Conservation (phyloP, 2,797 vertebrate species). For the Gymnothorax reevesii region DNA sequence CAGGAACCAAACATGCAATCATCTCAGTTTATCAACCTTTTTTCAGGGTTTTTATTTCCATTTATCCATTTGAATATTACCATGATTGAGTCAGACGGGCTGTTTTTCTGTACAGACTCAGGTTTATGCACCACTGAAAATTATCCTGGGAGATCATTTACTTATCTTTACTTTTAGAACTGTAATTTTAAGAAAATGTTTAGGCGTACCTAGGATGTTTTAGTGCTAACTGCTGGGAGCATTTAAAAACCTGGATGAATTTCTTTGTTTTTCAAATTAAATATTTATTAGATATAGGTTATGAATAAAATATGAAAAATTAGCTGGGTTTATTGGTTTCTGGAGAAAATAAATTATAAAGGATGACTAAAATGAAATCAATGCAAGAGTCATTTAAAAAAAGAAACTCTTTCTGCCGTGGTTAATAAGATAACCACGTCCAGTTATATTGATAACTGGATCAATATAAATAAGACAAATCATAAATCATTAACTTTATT, state of each 20-base stretch:
- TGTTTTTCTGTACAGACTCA: not conserved
- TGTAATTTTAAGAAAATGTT: not conserved
- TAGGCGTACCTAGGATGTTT: not conserved
- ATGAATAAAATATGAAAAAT: not conserved
- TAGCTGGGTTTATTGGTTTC: not conserved
- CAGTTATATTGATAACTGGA: too few relatives aligned
- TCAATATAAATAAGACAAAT: not conserved
- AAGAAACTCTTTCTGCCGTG: constrained; percentile 9
- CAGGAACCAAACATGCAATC: not conserved
- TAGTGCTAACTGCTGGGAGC: not conserved
- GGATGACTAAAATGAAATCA: not conserved
- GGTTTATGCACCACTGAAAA: not conserved
- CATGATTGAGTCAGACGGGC: not conserved
- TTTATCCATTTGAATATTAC: not conserved
- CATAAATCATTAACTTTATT: constrained; percentile 11
- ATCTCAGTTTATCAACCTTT: too few relatives aligned
- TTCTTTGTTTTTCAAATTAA: not conserved
- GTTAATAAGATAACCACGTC: too few relatives aligned
- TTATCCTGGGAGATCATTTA: not conserved
- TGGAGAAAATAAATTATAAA: not conserved
- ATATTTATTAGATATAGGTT: not conserved
- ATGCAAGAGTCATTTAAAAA: constrained; percentile 3
- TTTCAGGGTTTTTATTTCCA: too few relatives aligned
- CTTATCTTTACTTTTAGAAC: not conserved
- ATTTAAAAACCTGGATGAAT: not conserved